These are phyloP conservation scores for Brachionus manjavacas DNA, from an alignment of 1,140 invertebrate genomes.

Conservation along the genomic window DNA sequence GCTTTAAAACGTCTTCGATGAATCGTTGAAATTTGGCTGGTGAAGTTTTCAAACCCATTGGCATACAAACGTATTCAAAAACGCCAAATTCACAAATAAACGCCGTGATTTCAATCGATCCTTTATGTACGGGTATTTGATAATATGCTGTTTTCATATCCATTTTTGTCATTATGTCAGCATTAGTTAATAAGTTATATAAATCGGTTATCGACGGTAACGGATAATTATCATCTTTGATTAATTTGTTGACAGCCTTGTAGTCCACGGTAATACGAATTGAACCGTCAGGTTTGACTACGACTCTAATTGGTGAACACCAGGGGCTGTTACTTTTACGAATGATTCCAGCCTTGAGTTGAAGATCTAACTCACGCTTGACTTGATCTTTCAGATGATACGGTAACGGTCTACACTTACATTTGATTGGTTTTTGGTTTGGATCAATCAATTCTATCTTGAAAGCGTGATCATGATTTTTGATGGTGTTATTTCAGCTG, in stretches of 20 bases:
- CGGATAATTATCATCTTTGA: background rate
- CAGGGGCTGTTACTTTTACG: constrained; percentile 43
- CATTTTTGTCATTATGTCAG: background rate
- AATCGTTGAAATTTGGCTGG: too few relatives aligned
- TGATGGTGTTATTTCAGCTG: background rate
- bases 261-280: background rate
- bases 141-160: background rate
- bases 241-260: background rate
- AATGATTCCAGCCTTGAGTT: constrained; percentile 36
- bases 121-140: background rate
- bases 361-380: background rate
- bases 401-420: too few relatives aligned
- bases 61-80: too few relatives aligned
- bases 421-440: too few relatives aligned
- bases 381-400: background rate
- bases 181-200: constrained; percentile 11
- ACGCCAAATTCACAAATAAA: background rate
- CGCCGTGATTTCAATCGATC: background rate
- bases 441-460: background rate
- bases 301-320: constrained; percentile 46
- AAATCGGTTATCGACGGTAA: background rate
- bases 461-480: background rate
- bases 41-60: too few relatives aligned
- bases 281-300: constrained; percentile 23
- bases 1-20: too few relatives aligned